Evolutionary conservation across 2,888 invertebrate genomes (phyloP), one percentile per base, ranked within the genome.

Genomic region (Cacoxenus indagator): DNA sequence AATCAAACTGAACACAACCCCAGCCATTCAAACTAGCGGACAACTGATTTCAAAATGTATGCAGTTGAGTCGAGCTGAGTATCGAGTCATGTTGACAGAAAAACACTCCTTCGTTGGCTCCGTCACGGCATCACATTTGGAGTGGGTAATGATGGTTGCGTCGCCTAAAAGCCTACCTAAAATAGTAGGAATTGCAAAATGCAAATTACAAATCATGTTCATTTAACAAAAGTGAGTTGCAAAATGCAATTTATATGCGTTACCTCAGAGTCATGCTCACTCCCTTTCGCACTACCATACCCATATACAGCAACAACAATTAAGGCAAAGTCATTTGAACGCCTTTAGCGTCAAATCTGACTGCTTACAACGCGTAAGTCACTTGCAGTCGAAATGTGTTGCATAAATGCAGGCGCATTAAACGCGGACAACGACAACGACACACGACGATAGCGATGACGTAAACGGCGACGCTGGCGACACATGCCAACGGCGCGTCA

Each of bases 191-290:
- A 74, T 72, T 72, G 73, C 71, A 70, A 76, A 82, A 83, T 82
- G 81, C 81, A 83, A 83, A 83, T 82, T 83, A 73, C 82, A 80
- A 83, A 78, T 79, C 78, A 82, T 68, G 57, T 55, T 78, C 70
- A 70, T 67, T 68, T 70, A 71, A 43, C 61, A 61, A 61, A 61
- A 57, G 69, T 67, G 59, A 29, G 54, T 55, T 65, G 37, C 45
- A 69, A 70, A 75, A 72, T 76, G 76, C 72, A 76, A 77, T 78
- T 77, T 77, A 73, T 73, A 71, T 69, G 54, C 62, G 67, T 29
- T 51, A 46, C 29, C 54, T 45, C 37, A 37, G 8, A 17, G 17
- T 17, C 31, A 31, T 6, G 31, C 5, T 22, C 29, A n/a, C n/a
- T 31, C 55, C 9, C 59, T 29, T 9, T 19, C 2, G 8, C 26